Conservation (phyloP, 2,113 vertebrate species). For the Felis catus region F.catus_Fca126_mat1.0 CM031416.1:151586001-151586500, state of each 20-base stretch:
- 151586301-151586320: not conserved
- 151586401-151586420: not conserved
- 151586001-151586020: not conserved
- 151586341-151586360: not conserved
- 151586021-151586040: not conserved
- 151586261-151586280: not conserved
- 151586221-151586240: not conserved
- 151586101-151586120: not conserved
- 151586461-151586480: not conserved
- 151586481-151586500: not conserved
- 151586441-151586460: not conserved
- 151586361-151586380: rapidly evolving
- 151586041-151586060: not conserved
- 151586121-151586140: not conserved
- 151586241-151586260: not conserved
- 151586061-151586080: not conserved
- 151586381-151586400: too few relatives aligned
- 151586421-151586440: not conserved
- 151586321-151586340: not conserved
- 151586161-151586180: not conserved
- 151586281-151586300: not conserved
- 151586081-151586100: not conserved
- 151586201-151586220: not conserved
- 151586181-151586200: not conserved
- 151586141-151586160: not conserved